Evolutionary conservation across 2,888 invertebrate genomes (phyloP), one percentile per base, ranked within the genome.

Genomic region (Mythimna albipuncta): DNA sequence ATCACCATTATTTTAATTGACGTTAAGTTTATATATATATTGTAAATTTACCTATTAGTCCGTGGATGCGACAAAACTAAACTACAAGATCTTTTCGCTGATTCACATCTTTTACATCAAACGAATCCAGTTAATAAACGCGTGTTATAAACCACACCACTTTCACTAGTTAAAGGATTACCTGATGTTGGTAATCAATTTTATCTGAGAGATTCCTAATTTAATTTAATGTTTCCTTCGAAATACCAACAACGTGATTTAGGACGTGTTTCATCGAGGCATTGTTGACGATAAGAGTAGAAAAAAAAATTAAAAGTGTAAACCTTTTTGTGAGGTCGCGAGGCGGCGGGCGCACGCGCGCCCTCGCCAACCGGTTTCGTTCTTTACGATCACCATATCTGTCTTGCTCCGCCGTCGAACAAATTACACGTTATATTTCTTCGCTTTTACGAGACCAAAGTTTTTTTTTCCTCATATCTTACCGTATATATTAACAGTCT

Each of bases 351-450:
- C 94, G 95, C 96, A 95, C 96, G 95, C 96, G 96, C 94, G 92
- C 92, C 89, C 85, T 88, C 83, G 61, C 85, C 87, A 92, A 95
- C 96, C 96, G 95, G 96, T 96, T 96, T 92, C 85, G 89, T 92
- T 94, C 93, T 95, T 95, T 95, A 95, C 94, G 96, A 94, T 94
- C 95, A 91, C 94, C 94, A 94, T 95, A 95, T 95, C 95, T 94
- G 94, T 95, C 94, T 93, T 94, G 94, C 93, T 93, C 90, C 92
- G 93, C 94, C 93, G 92, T 93, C 92, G 93, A 94, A 96, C 95
- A 95, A 96, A 96, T 96, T 95, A 96, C 93, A 95, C 89, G 94
- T 95, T 94, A 95, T 95, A 96, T 95, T 95, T 96, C 95, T 95
- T 95, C 91, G 92, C 95, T 93, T 95, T 96, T 95, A 96, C 93